Conservation (phyloP, 2,888 invertebrate genomes). For the Plemyria rubiginata region DNA sequence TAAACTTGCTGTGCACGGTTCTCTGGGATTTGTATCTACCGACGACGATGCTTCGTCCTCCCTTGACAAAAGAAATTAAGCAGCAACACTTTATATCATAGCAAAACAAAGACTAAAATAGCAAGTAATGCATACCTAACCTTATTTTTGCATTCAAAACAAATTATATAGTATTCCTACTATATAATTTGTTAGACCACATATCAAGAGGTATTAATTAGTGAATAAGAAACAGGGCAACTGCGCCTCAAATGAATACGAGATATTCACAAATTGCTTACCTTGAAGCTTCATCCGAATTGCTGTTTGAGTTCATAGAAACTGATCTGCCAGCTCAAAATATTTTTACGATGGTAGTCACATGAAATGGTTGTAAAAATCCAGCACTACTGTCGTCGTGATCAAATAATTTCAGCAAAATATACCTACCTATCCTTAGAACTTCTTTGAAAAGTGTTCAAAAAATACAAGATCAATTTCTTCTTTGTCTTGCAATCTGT, state of each 20-base stretch:
- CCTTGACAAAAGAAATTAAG: conserved; percentile 53
- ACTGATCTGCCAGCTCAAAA: conserved; percentile 64
- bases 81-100: conserved; percentile 30
- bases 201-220: background rate
- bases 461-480: conserved; percentile 57
- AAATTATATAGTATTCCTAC: no score
- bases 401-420: conserved; percentile 23
- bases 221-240: conserved; percentile 2
- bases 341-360: conserved; percentile 59
- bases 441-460: conserved; percentile 47
- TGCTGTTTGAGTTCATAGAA: conserved; percentile 85
- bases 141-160: conserved; percentile 47
- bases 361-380: conserved; percentile 55
- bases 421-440: background rate
- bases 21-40: conserved; percentile 63
- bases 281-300: conserved; percentile 85
- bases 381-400: conserved; percentile 46
- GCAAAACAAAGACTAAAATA: conserved; percentile 76
- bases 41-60: conserved; percentile 84
- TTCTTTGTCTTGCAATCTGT: conserved; percentile 21
- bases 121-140: conserved; percentile 82
- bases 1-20: conserved; percentile 65
- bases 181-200: background rate
- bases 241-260: conserved; percentile 27
- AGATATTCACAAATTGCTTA: conserved; percentile 54